Base-by-base conservation (phyloP, 2,888 invertebrate species). In the Rhaphigaster nebulosa region DNA sequence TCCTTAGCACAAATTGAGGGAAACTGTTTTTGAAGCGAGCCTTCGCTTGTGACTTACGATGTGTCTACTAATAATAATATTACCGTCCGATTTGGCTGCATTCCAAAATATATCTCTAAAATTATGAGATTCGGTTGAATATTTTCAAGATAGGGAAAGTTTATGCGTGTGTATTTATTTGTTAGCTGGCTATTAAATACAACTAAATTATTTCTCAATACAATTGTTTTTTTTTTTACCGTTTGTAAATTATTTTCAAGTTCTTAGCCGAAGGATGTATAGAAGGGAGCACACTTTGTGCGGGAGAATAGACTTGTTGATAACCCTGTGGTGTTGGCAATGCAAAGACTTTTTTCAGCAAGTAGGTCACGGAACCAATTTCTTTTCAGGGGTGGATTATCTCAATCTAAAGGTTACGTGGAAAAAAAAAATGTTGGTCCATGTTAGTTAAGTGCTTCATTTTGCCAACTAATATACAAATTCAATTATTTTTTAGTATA, bases 311-410 rank as follows among this genome's bases (percentile, higher is more conserved):
- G 60, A 60, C 8, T 60, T 60, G 60, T 60, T 60, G 20, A 60
- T 26, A 60, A 26, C 10, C n/a, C 26, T 8, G n/a, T n/a, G 10
- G 0, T n/a, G 60, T 60, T 26, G 60, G 60, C 60, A n/a, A n/a
- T 60, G n/a, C 60, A n/a, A 60, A n/a, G 60, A n/a, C 60, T 60
- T 10, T 60, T n/a, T n/a, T 10, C 60, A 60, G 5, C 60, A 60
- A 60, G n/a, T 60, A 60, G 60, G 60, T 60, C 60, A 60, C 60
- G n/a, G n/a, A n/a, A n/a, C 60, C 60, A 60, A 60, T 60, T 60
- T 60, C 60, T 60, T 60, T 60, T 60, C 60, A 60, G 60, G 13
- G n/a, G 60, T 12, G 60, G 60, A 60, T 60, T 60, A 60, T 60
- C 60, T 60, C 56, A 54, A 54, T 5, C 20, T 54, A 54, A 54